A percentile compares a stretch with the other conserved stretches of the same genome.
Evolutionary conservation across 2,113 vertebrate species (phyloP).

Genomic region (Patagioenas fasciata): DNA sequence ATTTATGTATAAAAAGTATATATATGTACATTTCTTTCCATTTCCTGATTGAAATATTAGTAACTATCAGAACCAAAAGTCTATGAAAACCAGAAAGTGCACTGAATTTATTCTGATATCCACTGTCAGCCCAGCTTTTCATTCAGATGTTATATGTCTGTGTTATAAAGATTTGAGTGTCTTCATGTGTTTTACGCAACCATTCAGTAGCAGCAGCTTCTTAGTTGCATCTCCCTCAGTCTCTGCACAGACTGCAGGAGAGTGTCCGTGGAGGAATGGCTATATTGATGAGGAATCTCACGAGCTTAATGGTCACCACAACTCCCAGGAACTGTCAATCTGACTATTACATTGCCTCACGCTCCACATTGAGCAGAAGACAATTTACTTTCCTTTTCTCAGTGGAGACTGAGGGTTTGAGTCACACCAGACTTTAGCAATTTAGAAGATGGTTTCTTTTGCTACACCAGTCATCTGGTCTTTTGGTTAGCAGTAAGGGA

Average conservation of each 20-base stretch:
- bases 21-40: background rate
- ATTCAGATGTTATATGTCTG: background rate
- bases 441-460: background rate
- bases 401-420: background rate
- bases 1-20: background rate
- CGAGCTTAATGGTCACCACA: background rate
- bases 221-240: background rate
- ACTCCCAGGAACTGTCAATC: background rate
- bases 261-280: fast-evolving
- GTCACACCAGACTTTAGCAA: background rate
- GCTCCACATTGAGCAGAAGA: background rate
- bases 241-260: background rate
- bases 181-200: background rate
- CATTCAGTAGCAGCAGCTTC: background rate
- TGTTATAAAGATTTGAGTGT: background rate
- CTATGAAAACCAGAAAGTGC: background rate
- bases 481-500: background rate
- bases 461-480: background rate
- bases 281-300: background rate
- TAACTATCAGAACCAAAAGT: background rate
- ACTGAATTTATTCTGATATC: background rate
- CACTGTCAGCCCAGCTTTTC: background rate
- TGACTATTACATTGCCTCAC: background rate
- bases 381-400: background rate
- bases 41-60: background rate